Evolutionary conservation across 1,140 invertebrate species (phyloP), one percentile per base, ranked within the genome.

Genomic region (Cydia fagiglandana): DNA sequence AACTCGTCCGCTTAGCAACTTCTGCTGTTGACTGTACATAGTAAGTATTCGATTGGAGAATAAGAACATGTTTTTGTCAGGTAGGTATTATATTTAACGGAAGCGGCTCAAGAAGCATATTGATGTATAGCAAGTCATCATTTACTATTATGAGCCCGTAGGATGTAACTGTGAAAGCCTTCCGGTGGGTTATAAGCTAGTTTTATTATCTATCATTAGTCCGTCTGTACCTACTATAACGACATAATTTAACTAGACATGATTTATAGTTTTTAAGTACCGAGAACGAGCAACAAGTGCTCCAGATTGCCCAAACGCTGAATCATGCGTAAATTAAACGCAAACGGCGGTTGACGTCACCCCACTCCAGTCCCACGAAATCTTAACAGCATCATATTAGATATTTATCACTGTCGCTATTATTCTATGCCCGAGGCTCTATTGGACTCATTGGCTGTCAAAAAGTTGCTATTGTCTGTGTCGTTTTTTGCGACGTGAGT

Each of bases 401-500:
- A 70, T 70, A 70, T 70, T 70, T 70, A 86, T 87, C 84, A 84
- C 79, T 74, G 70, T 86, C 56, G 56, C 56, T 61, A 61, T 61
- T 61, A 61, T 61, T 61, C 56, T 61, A 61, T 61, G 20, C 56
- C n/a, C 56, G 20, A 20, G 84, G 86, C 82, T 74, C 82, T 80
- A 84, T 91, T 91, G 86, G 84, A 79, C 77, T 78, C 75, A 61
- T 61, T 61, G 56, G 56, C 56, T 61, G 56, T 61, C 56, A 17
- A 61, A 61, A 61, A 61, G 81, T 78, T 79, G 75, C 79, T 30
- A 76, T 75, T 61, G 56, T 41, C 64, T 76, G 78, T 34, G 76
- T 28, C 66, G 83, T 89, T 87, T 87, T 86, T 75, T 70, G 50
- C 50, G 64, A 28, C 79, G 74, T 90, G 88, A 90, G 82, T 87